Evolutionary conservation across 2,888 invertebrate genomes (phyloP).

Genomic region (Lasioglossum leucozonium): DNA sequence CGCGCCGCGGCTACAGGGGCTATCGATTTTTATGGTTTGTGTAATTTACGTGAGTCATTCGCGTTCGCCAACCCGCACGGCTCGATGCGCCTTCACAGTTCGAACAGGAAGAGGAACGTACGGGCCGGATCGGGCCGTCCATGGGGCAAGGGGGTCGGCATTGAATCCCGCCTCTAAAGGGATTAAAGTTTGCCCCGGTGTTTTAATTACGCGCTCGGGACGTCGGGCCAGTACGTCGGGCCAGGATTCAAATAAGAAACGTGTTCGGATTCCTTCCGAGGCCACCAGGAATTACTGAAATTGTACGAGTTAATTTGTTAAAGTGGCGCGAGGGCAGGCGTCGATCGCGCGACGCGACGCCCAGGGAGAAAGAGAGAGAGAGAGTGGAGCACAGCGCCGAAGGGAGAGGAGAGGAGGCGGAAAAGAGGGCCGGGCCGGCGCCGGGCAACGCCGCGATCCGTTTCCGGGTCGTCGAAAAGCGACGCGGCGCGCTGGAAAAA

Average conservation of each 20-base stretch:
- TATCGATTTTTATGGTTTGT: slow-evolving; percentile 63
- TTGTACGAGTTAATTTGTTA: slow-evolving; percentile 18
- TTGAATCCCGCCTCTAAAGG: slow-evolving; percentile 30
- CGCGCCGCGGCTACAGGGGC: slow-evolving; percentile 12
- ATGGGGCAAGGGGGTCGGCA: slow-evolving; percentile 22
- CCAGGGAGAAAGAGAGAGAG: neutral
- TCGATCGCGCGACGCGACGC: slow-evolving; percentile 18
- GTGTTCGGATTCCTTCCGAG: neutral
- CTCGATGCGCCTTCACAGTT: slow-evolving; percentile 24
- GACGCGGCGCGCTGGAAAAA: slow-evolving; percentile 56
- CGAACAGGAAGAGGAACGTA: slow-evolving; percentile 14
- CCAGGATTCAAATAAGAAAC: slow-evolving; percentile 10
- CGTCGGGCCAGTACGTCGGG: neutral
- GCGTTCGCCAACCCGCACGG: slow-evolving; percentile 31
- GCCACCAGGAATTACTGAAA: neutral
- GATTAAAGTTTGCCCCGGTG: slow-evolving; percentile 23
- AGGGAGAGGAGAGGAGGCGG: slow-evolving; percentile 31
- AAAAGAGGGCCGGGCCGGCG: slow-evolving; percentile 31
- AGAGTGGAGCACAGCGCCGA: neutral
- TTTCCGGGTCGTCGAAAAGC: slow-evolving; percentile 61
- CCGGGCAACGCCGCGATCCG: slow-evolving; percentile 53
- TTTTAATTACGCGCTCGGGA: slow-evolving; percentile 18
- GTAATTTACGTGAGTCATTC: slow-evolving; percentile 64
- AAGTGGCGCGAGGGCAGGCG: slow-evolving; percentile 15
- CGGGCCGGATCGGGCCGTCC: slow-evolving; percentile 6